These are phyloP conservation scores for Protonibea diacanthus DNA, from an alignment of 2,797 vertebrate species.

Conservation along the genomic window DNA sequence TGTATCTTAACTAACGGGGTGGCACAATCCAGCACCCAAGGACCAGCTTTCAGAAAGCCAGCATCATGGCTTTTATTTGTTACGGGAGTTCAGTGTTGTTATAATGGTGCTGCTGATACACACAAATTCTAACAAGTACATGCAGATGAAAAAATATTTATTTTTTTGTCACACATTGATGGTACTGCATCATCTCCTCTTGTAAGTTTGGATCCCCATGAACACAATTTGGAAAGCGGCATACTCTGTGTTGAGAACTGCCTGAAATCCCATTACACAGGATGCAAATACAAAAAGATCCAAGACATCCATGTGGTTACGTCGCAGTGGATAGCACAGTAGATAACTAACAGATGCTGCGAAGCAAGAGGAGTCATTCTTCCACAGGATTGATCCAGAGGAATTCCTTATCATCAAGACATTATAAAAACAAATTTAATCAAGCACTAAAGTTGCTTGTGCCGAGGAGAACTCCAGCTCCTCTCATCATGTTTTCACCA, in stretches of 20 bases:
- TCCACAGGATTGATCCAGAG: constrained; percentile 1
- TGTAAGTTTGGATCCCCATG: not conserved
- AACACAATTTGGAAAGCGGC: not conserved
- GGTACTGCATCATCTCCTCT: not conserved
- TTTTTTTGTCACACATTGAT: not conserved
- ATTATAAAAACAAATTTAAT: not conserved
- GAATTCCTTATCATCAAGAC: not conserved
- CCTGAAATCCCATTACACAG: not conserved
- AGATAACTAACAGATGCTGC: not conserved
- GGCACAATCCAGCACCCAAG: not conserved
- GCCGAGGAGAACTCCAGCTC: constrained; percentile 29
- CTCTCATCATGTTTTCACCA: constrained; percentile 83
- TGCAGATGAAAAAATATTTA: not conserved
- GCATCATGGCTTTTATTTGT: not conserved
- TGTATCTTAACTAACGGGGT: not conserved
- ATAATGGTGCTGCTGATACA: too few species aligned
- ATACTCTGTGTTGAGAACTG: not conserved
- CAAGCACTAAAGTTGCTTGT: not conserved
- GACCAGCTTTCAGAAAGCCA: not conserved
- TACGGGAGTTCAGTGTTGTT: too few species aligned
- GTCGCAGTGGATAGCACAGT: not conserved
- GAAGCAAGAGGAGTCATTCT: constrained; percentile 8
- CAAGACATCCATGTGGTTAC: not conserved
- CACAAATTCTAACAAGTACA: not conserved
- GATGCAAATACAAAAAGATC: not conserved